Conservation (phyloP, 2,797 vertebrate species). For the Anas bernieri region DNA sequence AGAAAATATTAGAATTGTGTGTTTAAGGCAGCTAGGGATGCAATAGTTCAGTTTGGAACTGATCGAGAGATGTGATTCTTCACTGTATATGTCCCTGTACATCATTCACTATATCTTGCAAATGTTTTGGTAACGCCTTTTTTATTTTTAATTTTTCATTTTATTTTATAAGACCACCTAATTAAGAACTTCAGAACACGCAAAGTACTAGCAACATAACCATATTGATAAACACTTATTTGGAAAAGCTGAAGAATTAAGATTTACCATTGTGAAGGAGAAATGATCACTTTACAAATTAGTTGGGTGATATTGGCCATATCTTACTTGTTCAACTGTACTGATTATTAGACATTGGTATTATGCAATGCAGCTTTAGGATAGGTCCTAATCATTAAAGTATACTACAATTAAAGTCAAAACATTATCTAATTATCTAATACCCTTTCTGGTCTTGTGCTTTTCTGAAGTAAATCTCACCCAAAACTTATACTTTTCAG, state of each 20-base stretch:
- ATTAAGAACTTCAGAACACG: not conserved
- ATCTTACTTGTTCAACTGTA: not conserved
- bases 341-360: not conserved
- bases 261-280: not conserved
- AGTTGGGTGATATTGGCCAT: not conserved
- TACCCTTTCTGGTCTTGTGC: not conserved
- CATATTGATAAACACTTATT: not conserved
- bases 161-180: not conserved
- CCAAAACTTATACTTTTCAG: not conserved
- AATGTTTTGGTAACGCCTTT: not conserved
- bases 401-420: not conserved
- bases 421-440: not conserved
- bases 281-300: accelerated
- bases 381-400: not conserved
- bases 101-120: not conserved
- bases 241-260: not conserved
- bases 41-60: not conserved
- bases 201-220: not conserved
- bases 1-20: not conserved
- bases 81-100: not conserved
- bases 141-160: too few species aligned
- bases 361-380: not conserved
- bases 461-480: not conserved
- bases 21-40: not conserved
- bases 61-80: not conserved